Conservation (phyloP, 2,888 invertebrate species). For the Stenodera caucasica region DNA sequence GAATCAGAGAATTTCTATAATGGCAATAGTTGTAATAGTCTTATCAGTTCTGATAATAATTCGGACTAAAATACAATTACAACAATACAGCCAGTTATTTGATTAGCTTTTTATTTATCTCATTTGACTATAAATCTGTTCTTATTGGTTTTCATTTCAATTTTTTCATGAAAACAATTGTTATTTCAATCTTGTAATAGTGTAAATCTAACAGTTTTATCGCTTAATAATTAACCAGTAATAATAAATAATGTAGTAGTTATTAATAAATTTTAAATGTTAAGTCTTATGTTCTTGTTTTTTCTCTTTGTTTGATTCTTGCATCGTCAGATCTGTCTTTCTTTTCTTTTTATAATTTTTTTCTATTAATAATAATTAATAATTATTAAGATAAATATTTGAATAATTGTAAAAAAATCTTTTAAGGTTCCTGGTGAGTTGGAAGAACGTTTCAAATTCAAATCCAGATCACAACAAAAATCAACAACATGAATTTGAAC, state of each 20-base stretch:
- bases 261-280: slow-evolving; percentile 10
- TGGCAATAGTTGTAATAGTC: background rate
- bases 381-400: background rate
- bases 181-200: background rate
- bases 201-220: background rate
- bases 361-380: background rate
- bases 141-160: background rate
- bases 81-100: background rate
- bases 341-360: slow-evolving; percentile 1
- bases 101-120: background rate
- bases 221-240: background rate
- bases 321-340: slow-evolving; percentile 7
- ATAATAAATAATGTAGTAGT: slow-evolving; percentile 15
- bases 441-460: slow-evolving; percentile 60
- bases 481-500: slow-evolving; percentile 37
- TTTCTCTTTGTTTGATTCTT: slow-evolving; percentile 10
- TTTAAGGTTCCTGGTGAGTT: slow-evolving; percentile 64
- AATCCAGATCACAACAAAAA: slow-evolving; percentile 44
- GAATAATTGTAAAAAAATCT: slow-evolving; percentile 29
- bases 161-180: background rate
- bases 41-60: background rate
- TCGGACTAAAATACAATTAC: background rate
- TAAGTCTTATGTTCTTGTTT: slow-evolving; percentile 1
- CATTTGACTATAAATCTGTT: background rate
- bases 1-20: background rate